Evolutionary conservation across 2,797 vertebrate genomes (phyloP).

Genomic region (Pelochelys cantorii): DNA sequence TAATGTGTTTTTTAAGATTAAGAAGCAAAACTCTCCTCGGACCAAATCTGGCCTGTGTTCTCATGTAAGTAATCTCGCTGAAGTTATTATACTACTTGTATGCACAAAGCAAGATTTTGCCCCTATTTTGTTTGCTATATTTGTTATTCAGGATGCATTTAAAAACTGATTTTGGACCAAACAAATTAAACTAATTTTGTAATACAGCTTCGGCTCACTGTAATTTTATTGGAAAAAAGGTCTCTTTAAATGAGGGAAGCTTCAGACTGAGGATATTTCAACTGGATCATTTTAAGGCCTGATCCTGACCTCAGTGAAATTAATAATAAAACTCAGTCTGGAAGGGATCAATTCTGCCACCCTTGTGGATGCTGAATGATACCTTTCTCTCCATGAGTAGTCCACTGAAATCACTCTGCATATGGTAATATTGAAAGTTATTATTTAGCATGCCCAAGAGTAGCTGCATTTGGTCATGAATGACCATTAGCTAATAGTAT

Average conservation of each 20-base stretch:
- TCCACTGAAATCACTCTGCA: not conserved
- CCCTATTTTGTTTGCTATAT: not conserved
- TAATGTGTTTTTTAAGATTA: constrained; percentile 61
- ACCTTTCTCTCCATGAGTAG: not conserved
- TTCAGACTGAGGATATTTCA: not conserved
- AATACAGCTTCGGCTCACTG: not conserved
- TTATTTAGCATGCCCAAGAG: not conserved
- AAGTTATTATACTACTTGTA: constrained; percentile 40
- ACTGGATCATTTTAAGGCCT: not conserved
- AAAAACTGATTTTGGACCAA: not conserved
- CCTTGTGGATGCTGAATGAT: not conserved
- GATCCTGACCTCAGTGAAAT: not conserved
- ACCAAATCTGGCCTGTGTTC: constrained; percentile 34
- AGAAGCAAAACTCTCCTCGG: constrained; percentile 45
- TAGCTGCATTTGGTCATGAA: not conserved
- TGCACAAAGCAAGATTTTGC: constrained; percentile 10
- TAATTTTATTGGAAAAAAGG: not conserved
- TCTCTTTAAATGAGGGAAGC: not conserved
- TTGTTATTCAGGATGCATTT: not conserved
- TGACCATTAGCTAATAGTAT: not conserved
- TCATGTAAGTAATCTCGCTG: constrained; percentile 41
- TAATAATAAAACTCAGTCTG: not conserved
- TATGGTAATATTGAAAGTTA: not conserved
- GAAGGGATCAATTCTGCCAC: not conserved
- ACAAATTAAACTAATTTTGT: not conserved